phyloP scores from a whole-genome alignment of 2,797 vertebrate species.

The Rallus crepitans region DNA sequence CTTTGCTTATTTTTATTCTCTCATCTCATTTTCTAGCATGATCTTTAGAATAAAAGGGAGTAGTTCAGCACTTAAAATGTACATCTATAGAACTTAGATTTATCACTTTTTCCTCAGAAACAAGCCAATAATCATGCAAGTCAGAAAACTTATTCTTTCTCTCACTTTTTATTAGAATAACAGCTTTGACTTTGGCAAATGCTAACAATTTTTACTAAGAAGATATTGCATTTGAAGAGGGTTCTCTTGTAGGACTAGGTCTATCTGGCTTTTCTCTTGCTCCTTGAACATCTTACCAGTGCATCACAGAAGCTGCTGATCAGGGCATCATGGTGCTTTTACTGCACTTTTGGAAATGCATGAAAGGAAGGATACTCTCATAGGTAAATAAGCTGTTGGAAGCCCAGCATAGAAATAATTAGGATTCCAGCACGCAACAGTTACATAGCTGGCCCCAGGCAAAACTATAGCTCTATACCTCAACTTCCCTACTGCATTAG shows the following conservation, averaged over 20 bases:
- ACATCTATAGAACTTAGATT: not conserved
- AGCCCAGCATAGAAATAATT: not conserved
- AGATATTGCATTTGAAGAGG: not conserved
- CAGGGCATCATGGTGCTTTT: not conserved
- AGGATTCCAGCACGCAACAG: not conserved
- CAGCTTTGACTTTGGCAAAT: not conserved
- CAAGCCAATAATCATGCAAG: not conserved
- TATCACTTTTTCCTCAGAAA: not conserved
- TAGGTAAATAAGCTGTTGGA: not conserved
- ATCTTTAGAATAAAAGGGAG: rapidly evolving
- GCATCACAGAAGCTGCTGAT: not conserved
- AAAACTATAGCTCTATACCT: not conserved
- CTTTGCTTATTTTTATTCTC: not conserved
- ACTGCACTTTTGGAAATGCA: not conserved
- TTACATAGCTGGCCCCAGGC: not conserved
- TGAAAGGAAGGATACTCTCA: not conserved
- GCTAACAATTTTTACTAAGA: not conserved
- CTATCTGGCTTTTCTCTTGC: not conserved
- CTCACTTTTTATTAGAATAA: not conserved
- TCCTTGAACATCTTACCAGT: not conserved
- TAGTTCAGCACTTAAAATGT: not conserved
- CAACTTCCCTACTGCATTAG: not conserved
- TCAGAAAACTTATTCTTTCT: not conserved
- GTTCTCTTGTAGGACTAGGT: not conserved
- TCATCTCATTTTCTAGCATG: not conserved